phyloP scores from a whole-genome alignment of 2,888 invertebrate species.

The Orchestes rusci region DNA sequence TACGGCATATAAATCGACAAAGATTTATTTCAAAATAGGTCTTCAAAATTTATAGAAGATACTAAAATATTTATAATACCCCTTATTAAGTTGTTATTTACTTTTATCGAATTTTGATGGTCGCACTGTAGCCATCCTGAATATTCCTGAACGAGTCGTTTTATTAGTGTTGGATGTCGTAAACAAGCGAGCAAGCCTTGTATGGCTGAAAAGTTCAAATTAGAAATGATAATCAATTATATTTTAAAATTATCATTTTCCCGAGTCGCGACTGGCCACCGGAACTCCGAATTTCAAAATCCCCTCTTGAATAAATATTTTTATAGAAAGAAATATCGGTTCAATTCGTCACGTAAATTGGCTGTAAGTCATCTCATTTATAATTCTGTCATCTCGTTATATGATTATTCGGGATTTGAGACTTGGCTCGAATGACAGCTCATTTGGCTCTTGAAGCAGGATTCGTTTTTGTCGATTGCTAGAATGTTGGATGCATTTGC shows the following conservation, averaged over 20 bases:
- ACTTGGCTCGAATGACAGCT: slow-evolving; percentile 39
- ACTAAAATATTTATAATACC: slow-evolving; percentile 23
- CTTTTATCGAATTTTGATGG: slow-evolving; percentile 20
- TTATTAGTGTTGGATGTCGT: too few relatives aligned
- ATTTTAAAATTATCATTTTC: too few relatives aligned
- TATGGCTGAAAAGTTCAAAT: too few relatives aligned
- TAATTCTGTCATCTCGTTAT: slow-evolving; percentile 45
- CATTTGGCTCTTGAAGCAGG: too few relatives aligned
- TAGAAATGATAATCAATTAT: too few relatives aligned
- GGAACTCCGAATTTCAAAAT: too few relatives aligned
- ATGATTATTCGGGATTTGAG: slow-evolving; percentile 42
- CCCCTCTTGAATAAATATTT: slow-evolving; percentile 44
- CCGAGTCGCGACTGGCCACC: too few relatives aligned
- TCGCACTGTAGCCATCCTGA: too few relatives aligned
- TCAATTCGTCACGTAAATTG: slow-evolving; percentile 47
- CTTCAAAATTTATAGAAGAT: slow-evolving; percentile 18
- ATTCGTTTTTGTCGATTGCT: too few relatives aligned
- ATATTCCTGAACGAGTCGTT: too few relatives aligned
- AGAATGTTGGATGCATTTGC: too few relatives aligned
- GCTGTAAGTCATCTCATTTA: slow-evolving; percentile 45
- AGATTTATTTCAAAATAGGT: slow-evolving; percentile 16
- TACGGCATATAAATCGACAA: slow-evolving; percentile 17
- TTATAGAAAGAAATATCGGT: slow-evolving; percentile 46
- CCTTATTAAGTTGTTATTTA: slow-evolving; percentile 24
- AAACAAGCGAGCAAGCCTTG: too few relatives aligned